phyloP scores from a whole-genome alignment of 2,797 vertebrate species.

The Hippoglossus hippoglossus region DNA sequence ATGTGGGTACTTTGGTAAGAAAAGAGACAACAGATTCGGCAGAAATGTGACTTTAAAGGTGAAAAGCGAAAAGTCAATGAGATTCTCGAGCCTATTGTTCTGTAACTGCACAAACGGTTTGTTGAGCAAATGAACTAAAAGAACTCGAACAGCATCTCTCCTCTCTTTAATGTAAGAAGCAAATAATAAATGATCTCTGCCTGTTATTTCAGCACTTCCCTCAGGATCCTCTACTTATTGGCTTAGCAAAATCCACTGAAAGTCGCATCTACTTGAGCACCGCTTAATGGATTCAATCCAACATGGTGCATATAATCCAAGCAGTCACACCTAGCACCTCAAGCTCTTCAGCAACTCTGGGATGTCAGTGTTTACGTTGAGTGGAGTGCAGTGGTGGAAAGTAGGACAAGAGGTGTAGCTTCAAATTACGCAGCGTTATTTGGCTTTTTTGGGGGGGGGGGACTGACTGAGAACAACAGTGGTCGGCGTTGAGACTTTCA shows the following conservation, averaged over 20 bases:
- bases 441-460: constrained; percentile 34
- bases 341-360: constrained; percentile 2
- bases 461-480: constrained; percentile 1
- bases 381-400: not conserved
- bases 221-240: constrained; percentile 45
- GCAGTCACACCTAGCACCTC: constrained; percentile 15
- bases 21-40: not conserved
- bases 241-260: constrained; percentile 51
- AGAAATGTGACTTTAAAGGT: constrained; percentile 19
- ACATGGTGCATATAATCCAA: constrained; percentile 30
- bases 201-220: constrained; percentile 35
- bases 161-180: constrained; percentile 11
- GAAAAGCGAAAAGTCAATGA: constrained; percentile 7
- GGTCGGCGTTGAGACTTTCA: constrained; percentile 17
- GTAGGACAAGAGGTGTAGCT: not conserved
- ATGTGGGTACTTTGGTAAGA: not conserved
- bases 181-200: constrained; percentile 12
- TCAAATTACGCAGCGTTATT: constrained; percentile 25
- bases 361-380: not conserved
- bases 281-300: constrained; percentile 55
- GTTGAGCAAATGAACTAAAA: constrained; percentile 10
- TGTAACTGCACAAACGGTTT: constrained; percentile 14
- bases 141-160: not conserved
- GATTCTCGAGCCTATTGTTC: constrained; percentile 4
- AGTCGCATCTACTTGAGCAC: constrained; percentile 41